Conservation (phyloP, 2,113 vertebrate species). For the Gasterosteus nipponicus region DNA sequence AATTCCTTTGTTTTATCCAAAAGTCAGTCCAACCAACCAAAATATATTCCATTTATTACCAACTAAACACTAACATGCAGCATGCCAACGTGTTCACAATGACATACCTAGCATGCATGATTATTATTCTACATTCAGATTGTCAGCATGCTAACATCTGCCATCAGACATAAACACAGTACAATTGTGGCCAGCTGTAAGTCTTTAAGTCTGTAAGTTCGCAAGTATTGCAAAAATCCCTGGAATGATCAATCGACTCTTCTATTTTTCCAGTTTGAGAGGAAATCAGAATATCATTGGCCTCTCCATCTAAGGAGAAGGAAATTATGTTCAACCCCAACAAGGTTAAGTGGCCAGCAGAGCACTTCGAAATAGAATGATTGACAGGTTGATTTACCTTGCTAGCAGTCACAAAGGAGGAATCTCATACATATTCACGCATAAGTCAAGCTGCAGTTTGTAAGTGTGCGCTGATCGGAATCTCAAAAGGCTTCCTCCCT, state of each 20-base stretch:
- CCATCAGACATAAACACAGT: not conserved
- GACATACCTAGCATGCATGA: not conserved
- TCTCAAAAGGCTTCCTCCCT: slow-evolving; percentile 48
- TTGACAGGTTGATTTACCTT: slow-evolving; percentile 44
- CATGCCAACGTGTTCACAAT: not conserved
- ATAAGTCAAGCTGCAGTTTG: slow-evolving; percentile 29
- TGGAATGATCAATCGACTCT: not conserved
- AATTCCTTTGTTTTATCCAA: not conserved
- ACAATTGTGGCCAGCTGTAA: not conserved
- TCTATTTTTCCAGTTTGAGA: not conserved
- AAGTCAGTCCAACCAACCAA: not conserved
- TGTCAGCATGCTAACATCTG: not conserved
- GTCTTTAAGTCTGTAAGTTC: not conserved
- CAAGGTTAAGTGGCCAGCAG: slow-evolving; percentile 36
- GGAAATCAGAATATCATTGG: not conserved
- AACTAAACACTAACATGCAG: too few species aligned
- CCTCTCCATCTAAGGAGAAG: slow-evolving; percentile 9
- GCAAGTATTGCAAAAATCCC: not conserved
- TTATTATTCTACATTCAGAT: not conserved
- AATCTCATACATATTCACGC: slow-evolving; percentile 65
- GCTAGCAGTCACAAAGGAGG: slow-evolving; percentile 23
- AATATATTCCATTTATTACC: not conserved
- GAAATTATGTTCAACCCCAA: slow-evolving; percentile 16
- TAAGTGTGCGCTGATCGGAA: slow-evolving; percentile 48
- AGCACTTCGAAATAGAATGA: slow-evolving; percentile 36